Evolutionary conservation across 1,140 invertebrate genomes (phyloP), one percentile per base, ranked within the genome.

Genomic region (Agrypnia vestita): DNA sequence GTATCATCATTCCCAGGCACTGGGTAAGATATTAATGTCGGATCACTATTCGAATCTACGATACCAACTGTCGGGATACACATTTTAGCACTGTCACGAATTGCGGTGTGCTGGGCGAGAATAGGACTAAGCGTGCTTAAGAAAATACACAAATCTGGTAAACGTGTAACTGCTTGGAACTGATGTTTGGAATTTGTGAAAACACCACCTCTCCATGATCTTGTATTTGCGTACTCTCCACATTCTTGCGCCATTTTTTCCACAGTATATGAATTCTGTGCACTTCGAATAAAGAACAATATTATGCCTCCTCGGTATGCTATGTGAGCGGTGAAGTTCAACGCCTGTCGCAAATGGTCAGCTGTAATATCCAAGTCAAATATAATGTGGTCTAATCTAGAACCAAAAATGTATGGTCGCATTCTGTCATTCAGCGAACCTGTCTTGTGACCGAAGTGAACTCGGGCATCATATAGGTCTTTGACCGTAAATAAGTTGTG

Each of bases 1-100:
- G 96, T 92, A 87, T 99, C 99, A 90, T 99, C 98, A 91, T 99
- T 99, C 0, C 97, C 98, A 19, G 99, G 98, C 7, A 99, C 92
- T 0, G 98, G 98, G 89, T 99, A 99, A 4, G 97, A 95, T 49
- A 96, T 91, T 46, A 98, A 89, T 88, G 96, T 96, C 0, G 98
- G 98, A 90, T 98, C 95, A 86, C 96, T 96, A 88, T 99, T 99
- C 0, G 95, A 95, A 87, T 99, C 99, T 0, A 98, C 95, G 83
- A 99, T 94, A 4, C 95, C 99, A 62, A 99, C 91, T 0, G 96
- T 96, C 1, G 98, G 97, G 86, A 99, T 99, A 15, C 94, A 89
- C 95, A 99, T 95, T 91, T 99, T 99, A 3, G 97, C 97, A 46
- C 95, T 90, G 87, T 98, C 96, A 44, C 88, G 87, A 0, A 99